Evolutionary conservation across 2,888 invertebrate species (phyloP).

Genomic region (Drosophila subsilvestris): DNA sequence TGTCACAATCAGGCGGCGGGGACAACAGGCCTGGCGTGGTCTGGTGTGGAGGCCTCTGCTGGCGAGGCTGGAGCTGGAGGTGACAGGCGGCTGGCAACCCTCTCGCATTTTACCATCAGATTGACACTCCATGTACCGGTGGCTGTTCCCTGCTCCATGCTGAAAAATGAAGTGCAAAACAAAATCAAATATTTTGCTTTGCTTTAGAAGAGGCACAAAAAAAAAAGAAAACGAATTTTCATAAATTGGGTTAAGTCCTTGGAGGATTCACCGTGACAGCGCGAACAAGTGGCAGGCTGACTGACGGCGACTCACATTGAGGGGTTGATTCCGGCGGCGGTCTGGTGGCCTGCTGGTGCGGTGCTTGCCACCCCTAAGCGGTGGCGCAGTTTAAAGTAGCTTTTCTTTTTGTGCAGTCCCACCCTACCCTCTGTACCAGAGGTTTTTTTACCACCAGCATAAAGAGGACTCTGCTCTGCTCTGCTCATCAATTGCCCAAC

Average conservation of each 20-base stretch:
- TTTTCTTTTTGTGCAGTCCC: conserved; percentile 1
- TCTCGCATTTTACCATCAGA: conserved; percentile 47
- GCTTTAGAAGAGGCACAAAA: conserved; percentile 46
- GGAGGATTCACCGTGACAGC: conserved; percentile 80
- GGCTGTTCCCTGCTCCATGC: conserved; percentile 44
- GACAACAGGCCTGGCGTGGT: conserved; percentile 1
- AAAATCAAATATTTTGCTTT: conserved; percentile 78
- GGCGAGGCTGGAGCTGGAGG: not conserved
- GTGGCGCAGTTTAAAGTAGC: conserved; percentile 29
- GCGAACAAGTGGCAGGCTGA: conserved; percentile 74
- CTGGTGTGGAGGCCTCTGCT: not conserved
- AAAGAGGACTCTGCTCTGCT: no score
- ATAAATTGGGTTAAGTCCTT: conserved; percentile 82
- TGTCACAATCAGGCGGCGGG: conserved; percentile 39
- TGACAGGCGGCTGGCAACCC: conserved; percentile 38
- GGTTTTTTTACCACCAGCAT: conserved; percentile 18
- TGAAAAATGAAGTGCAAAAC: conserved; percentile 77
- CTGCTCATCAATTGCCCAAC: conserved; percentile 62
- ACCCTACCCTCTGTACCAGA: not conserved
- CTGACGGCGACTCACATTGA: conserved; percentile 57
- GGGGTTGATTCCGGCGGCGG: conserved; percentile 48
- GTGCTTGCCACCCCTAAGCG: conserved; percentile 43
- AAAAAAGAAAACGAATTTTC: conserved; percentile 49
- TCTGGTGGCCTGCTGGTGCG: conserved; percentile 33
- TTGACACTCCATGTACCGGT: conserved; percentile 67